Base-by-base conservation (phyloP, 2,888 invertebrate genomes). In the Baccha elongata region DNA sequence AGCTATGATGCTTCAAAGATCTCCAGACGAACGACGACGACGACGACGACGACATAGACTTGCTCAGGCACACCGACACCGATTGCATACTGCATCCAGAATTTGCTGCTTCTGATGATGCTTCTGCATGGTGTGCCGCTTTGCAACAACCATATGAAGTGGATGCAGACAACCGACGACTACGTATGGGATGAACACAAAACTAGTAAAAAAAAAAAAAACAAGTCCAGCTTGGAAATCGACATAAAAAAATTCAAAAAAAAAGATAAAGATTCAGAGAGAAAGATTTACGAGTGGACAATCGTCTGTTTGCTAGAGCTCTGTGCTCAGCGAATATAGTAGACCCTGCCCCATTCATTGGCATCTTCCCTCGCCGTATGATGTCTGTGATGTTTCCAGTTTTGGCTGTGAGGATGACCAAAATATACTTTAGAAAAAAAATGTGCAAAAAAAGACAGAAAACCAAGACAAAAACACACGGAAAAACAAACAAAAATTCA, bases 291-390 rank as follows among this genome's bases (percentile, higher is more conserved):
- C 84, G 84, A 84, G 79, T 73, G 79, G 79, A 69, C 84, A 69
- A 74, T 79, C 84, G 84, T 84, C 79, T 79, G 73, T 74, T 73
- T 68, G 83, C 69, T 79, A 79, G 52, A 67, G 84, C 73, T 68
- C 72, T 67, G 55, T 58, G 78, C 55, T 78, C 50, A 78, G 64
- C 72, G 68, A 67, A 50, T 15, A 40, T 53, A 72, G 71, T 68
- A 78, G 72, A 83, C 78, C 78, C 83, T 73, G 83, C 83, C 83
- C 83, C 83, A 83, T 83, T 83, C 83, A 78, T 83, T 83, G 78
- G 78, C 72, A 83, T 83, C 83, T 78, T 83, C 76, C 67, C 76
- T 75, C 72, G 37, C 76, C 46, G 76, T 76, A 68, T 83, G 76
- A 83, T 75, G 81, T 83, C 81, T 76, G 62, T 60, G 29, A 26